A percentile compares a stretch with the other conserved stretches of the same genome.
phyloP scores from a whole-genome alignment of 2,888 invertebrate species.

The Callosobruchus maculatus region DNA sequence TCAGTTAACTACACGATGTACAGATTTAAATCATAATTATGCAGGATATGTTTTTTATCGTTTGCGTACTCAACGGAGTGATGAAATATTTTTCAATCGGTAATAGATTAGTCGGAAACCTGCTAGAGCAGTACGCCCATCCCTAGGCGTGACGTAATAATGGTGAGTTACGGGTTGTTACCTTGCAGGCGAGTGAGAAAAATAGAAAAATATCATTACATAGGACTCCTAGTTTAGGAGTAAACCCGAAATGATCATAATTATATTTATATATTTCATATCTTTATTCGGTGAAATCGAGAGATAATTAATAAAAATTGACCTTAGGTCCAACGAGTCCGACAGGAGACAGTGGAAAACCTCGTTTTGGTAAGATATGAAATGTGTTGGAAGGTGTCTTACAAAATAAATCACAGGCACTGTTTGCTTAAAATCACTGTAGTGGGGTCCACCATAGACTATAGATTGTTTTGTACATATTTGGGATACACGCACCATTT shows the following conservation, averaged over 20 bases:
- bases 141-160: neutral
- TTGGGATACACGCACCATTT: slow-evolving; percentile 2
- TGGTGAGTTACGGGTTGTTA: neutral
- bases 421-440: slow-evolving; percentile 6
- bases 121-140: too few relatives aligned
- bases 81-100: too few relatives aligned
- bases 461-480: slow-evolving; percentile 15
- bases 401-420: slow-evolving; percentile 9
- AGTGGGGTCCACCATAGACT: neutral
- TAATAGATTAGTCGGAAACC: too few relatives aligned
- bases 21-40: too few relatives aligned
- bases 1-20: too few relatives aligned
- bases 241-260: too few relatives aligned
- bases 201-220: too few relatives aligned
- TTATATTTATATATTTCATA: too few relatives aligned
- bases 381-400: neutral
- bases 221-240: too few relatives aligned
- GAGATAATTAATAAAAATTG: slow-evolving; percentile 9
- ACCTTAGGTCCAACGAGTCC: slow-evolving; percentile 45
- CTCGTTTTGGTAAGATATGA: slow-evolving; percentile 44
- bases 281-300: neutral
- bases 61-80: too few relatives aligned
- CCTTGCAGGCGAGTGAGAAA: too few relatives aligned
- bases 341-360: slow-evolving; percentile 34
- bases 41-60: too few relatives aligned